Base-by-base conservation (phyloP, 2,113 vertebrate genomes). In the Leptosomus discolor region DNA sequence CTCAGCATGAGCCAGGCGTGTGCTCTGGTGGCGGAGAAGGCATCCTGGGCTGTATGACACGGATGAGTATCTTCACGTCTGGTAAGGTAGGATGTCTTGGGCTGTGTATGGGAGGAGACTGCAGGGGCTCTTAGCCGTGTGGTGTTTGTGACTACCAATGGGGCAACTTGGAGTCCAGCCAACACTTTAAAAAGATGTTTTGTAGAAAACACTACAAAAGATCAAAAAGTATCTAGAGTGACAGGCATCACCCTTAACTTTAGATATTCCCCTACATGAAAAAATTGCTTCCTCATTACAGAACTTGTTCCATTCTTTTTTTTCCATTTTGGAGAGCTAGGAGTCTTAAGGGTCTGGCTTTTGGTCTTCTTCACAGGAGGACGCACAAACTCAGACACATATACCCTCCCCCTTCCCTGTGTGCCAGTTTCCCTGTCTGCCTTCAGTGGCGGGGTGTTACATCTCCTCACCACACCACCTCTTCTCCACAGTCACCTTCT, bases 61-160 rank as follows among this genome's bases (percentile, higher is more conserved):
- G 15, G 19, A 51, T 37, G 19, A 20, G 5, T 30, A 9, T 36
- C 26, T 36, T 71, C 53, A 34, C 3, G 1, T 26, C 56, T 70
- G 36, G 19, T 24, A 61, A 60, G 7, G 16, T 5, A 36, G 19
- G 20, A 53, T 39, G 18, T 17, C 27, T 60, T 37, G 45, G 21
- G 37, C 26, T 50, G 17, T 61, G 18, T 45, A 11, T 27, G n/a
- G n/a, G 54, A 78, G 85, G 19, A 60, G 19, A 70, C 26, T 65
- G 46, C 36, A n/a, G 18, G 18, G 3, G 7, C 9, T 65, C 2
- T 27, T 56, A 65, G 29, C 14, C 14, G 22, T 1, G 0, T 22
- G 43, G 39, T n/a, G n/a, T n/a, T n/a, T 48, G 30, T n/a, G 51
- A 27, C n/a, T 51, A 51, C 19, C 41, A 39, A 7, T 1, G 11